phyloP scores from a whole-genome alignment of 2,113 vertebrate species.

The Prinia subflava region DNA sequence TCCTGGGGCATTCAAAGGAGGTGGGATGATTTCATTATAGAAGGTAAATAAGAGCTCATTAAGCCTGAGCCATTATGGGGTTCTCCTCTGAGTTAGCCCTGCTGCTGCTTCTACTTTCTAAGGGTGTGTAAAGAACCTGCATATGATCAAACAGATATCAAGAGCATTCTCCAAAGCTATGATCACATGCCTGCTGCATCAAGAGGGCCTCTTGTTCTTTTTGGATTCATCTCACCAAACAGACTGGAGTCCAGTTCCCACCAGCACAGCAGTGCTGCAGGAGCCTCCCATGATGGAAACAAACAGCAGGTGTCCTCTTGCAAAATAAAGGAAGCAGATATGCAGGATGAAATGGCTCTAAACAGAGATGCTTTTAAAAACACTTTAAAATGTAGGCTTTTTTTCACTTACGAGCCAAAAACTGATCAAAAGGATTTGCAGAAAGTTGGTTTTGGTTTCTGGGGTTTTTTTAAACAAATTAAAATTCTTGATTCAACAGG shows the following conservation, averaged over 20 bases:
- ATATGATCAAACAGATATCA: not conserved
- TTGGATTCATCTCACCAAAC: not conserved
- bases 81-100: not conserved
- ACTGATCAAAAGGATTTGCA: not conserved
- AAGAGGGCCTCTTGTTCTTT: not conserved
- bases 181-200: not conserved
- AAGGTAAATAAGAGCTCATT: not conserved
- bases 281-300: not conserved
- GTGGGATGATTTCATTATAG: not conserved
- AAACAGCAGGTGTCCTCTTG: not conserved
- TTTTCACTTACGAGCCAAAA: not conserved
- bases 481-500: not conserved
- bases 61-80: not conserved
- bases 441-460: not conserved
- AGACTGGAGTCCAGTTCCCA: not conserved
- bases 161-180: not conserved
- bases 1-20: not conserved
- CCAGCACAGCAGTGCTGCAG: not conserved
- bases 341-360: not conserved
- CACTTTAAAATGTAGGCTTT: not conserved
- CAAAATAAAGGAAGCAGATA: not conserved
- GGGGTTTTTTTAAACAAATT: not conserved
- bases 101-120: not conserved
- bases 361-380: not conserved
- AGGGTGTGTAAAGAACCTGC: not conserved